Evolutionary conservation across 92 coral and sea anemone genomes (phyloP), one percentile per base, ranked within the genome.

Genomic region (Montipora capitata): DNA sequence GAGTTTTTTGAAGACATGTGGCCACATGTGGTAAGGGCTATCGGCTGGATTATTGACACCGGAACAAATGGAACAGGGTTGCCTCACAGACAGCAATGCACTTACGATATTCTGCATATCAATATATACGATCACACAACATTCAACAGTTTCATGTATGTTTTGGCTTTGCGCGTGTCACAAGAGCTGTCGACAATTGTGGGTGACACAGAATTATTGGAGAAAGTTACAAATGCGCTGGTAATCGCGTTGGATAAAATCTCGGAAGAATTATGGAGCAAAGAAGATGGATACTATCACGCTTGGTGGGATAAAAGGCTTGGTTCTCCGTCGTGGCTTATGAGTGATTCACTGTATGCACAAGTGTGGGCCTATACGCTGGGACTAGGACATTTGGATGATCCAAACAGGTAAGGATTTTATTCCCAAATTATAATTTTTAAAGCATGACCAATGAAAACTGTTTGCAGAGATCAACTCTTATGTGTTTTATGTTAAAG

Each of bases 341-440:
- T 85, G 89, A 76, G 79, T 74, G 89, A 85, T 76, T 85, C 89
- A 5, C 89, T 85, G 16, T 85, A 85, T 58, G 89, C 89, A 11
- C 89, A 85, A 16, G 89, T 85, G 35, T 85, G 89, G 89, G 89
- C 89, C 45, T 85, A 74, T 58, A 85, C 89, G 42, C 52, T 85
- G 8, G 82, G 89, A 5, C 38, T 85, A 35, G 89, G 89, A 67
- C 76, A 74, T 49, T 52, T 85, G 40, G 81, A 75, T 10, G 83
- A 85, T 8, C 87, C 87, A 43, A 57, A 68, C 15, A 70, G 78
- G 86, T 82, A 44, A 66, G 76, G 38, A 59, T 45, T 45, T 45
- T 8, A 45, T 0, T 45, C 1, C 51, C 51, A 45, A 27, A 27
- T 27, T 27, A 27, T 27, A 27, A 27, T 27, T 27, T 27, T 27